Conservation (phyloP, 2,113 vertebrate genomes). For the Puntigrus tetrazona region DNA sequence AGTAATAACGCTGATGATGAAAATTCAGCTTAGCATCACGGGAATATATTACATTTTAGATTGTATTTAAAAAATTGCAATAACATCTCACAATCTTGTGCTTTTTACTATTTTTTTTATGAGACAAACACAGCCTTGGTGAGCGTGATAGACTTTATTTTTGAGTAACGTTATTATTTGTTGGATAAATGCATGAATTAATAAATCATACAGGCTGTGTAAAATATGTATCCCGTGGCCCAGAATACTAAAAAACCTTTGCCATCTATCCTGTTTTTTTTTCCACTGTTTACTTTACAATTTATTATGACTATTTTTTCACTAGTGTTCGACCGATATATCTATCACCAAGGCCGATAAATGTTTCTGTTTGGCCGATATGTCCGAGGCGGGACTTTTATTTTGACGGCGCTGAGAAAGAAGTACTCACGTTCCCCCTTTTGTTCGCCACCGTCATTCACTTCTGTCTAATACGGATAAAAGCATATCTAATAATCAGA, state of each 20-base stretch:
- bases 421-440: too few relatives aligned
- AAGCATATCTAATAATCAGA: too few relatives aligned
- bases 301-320: background rate
- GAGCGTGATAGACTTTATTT: too few relatives aligned
- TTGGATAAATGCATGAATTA: background rate
- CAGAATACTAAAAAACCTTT: background rate
- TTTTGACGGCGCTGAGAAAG: too few relatives aligned
- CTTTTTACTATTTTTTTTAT: background rate
- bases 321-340: too few relatives aligned
- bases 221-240: background rate
- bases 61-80: too few relatives aligned
- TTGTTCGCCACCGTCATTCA: too few relatives aligned
- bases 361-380: too few relatives aligned
- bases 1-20: background rate
- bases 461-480: too few relatives aligned
- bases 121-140: too few relatives aligned
- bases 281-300: background rate
- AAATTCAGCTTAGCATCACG: background rate
- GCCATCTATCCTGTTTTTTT: background rate
- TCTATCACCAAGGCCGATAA: too few relatives aligned
- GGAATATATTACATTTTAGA: background rate
- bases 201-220: background rate
- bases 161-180: background rate
- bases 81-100: background rate
- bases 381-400: too few relatives aligned